Evolutionary conservation across 2,797 vertebrate species (phyloP), one percentile per base, ranked within the genome.

Genomic region (Anabacerthia variegaticeps): DNA sequence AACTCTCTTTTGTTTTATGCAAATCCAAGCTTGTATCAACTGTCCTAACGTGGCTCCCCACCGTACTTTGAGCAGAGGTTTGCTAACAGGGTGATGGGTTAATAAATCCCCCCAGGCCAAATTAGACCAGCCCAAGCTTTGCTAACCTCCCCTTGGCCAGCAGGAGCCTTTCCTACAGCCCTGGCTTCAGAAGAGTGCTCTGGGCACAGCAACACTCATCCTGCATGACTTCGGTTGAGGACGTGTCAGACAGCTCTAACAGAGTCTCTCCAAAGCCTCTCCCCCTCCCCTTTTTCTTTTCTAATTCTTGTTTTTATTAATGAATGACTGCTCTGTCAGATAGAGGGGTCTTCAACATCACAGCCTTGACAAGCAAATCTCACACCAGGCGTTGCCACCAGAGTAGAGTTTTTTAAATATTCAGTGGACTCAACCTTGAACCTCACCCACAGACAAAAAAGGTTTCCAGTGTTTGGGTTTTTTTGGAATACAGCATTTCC

Each of bases 91-190:
- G 43, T 16, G 1, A 84, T 72, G 32, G 32, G 92, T 96, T 94
- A 94, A 95, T 95, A 77, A 97, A 95, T 92, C 93, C 80, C 94
- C 34, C 34, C 18, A 34, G 21, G 10, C 4, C 58, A 88, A 91
- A 92, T 89, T 30, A 95, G 94, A 78, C 80, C 88, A 92, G n/a
- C 21, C 21, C 6, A 77, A 63, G 66, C 51, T 90, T 74, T 88
- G n/a, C 41, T 37, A 58, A 77, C 20, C 26, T 78, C 24, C 36
- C 46, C 27, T 26, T 79, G 14, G 1, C 26, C 49, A 83, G 34
- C 19, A 74, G 14, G 37, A 58, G 54, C 6, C 36, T n/a, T 65
- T 72, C 63, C 55, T 49, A 49, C 17, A 32, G 15, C 63, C 28
- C 49, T 69, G 62, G 48, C 51, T 67, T 55, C 0, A 34, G 26